Evolutionary conservation across 2,888 invertebrate genomes (phyloP), one percentile per base, ranked within the genome.

Genomic region (Campoplex nolae): DNA sequence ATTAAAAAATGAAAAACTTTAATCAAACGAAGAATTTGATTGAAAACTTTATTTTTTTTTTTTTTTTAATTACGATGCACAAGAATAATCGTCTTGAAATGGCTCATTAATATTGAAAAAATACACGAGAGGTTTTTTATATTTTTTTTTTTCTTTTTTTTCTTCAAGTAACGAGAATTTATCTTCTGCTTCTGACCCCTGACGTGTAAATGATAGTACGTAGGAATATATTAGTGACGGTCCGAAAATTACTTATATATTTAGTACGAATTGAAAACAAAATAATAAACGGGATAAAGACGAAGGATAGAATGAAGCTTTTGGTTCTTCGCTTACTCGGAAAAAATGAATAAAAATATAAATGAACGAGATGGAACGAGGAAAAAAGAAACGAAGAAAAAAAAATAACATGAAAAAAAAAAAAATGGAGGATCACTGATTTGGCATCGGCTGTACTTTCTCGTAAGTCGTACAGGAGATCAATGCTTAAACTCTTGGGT

Each of bases 381-480:
- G 38, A 54, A 85, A 77, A 86, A 86, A 86, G 83, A 83, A 87
- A 32, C 32, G 84, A 86, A 82, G 83, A 86, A 88, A 71, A 84
- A 88, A 74, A 85, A 23, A 23, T n/a, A n/a, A 56, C 76, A 65
- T 87, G 76, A 67, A 67, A 73, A 79, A 62, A 88, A 85, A 88
- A 62, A 88, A 85, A 88, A 82, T 88, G 76, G 87, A 86, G 87
- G 84, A 86, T 88, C 86, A 88, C 85, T 91, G 92, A 93, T 93
- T 93, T 93, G 93, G 93, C 93, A 93, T 93, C 93, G 92, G 93
- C 93, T 93, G 93, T 93, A 93, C 93, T 91, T 91, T 90, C 89
- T 88, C 56, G 71, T 91, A 89, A 91, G 74, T 92, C 90, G 93
- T 92, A 93, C 92, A 93, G 92, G 92, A 93, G 93, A 93, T 93